phyloP scores from a whole-genome alignment of 1,140 invertebrate species.

The Zaprionus vittiger region DNA sequence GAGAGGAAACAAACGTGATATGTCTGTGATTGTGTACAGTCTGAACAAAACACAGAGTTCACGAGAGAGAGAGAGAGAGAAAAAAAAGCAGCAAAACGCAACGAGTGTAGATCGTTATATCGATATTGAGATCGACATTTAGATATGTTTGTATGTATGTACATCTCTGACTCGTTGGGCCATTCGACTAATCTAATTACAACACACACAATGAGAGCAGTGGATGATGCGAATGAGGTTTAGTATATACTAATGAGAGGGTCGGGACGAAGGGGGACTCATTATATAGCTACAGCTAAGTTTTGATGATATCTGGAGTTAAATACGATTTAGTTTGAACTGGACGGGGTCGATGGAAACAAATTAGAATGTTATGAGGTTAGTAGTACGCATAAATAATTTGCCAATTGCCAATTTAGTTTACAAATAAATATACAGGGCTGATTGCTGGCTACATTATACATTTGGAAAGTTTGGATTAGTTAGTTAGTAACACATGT shows the following conservation, averaged over 20 bases:
- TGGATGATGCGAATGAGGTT: slow-evolving; percentile 35
- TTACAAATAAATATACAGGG: slow-evolving; percentile 34
- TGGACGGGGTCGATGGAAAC: slow-evolving; percentile 2
- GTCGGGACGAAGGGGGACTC: neutral
- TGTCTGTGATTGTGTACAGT: slow-evolving; percentile 38
- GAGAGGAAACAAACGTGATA: slow-evolving; percentile 32
- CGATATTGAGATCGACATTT: neutral
- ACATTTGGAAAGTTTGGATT: slow-evolving; percentile 1
- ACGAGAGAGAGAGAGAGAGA: neutral
- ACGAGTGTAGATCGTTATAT: slow-evolving; percentile 3
- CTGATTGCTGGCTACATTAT: slow-evolving; percentile 37
- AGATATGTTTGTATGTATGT: neutral
- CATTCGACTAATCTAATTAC: slow-evolving; percentile 39
- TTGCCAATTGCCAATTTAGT: slow-evolving; percentile 52
- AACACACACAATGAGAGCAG: slow-evolving; percentile 43
- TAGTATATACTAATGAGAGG: slow-evolving; percentile 25
- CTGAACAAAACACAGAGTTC: slow-evolving; percentile 14
- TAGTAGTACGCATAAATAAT: slow-evolving; percentile 48
- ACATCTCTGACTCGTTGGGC: slow-evolving; percentile 10
- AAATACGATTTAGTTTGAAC: slow-evolving; percentile 8
- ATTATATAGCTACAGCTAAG: neutral
- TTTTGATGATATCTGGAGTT: slow-evolving; percentile 26
- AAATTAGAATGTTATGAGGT: slow-evolving; percentile 44
- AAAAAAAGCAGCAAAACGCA: slow-evolving; percentile 14
- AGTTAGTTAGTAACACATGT: slow-evolving; percentile 23